These are phyloP conservation scores for Amphipoea oculea DNA, from an alignment of 2,888 invertebrate species.

Conservation along the genomic window DNA sequence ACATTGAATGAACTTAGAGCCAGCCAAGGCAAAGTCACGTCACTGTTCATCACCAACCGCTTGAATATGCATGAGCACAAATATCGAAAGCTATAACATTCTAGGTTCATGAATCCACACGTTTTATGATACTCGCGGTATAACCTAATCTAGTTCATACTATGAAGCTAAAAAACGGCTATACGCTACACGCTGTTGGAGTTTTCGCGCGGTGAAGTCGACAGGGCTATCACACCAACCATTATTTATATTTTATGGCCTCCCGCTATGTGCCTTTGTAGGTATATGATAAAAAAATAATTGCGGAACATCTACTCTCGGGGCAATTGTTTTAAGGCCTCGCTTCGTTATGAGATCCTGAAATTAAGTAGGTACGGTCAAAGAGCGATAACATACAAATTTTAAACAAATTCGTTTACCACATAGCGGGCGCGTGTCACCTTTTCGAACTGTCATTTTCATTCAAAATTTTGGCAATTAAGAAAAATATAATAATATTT, in stretches of 20 bases:
- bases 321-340: constrained; percentile 45
- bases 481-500: background rate
- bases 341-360: constrained; percentile 23
- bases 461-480: background rate
- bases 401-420: background rate
- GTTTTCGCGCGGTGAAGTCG: constrained; percentile 53
- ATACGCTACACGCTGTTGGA: constrained; percentile 23
- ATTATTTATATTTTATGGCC: constrained; percentile 62
- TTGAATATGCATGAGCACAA: constrained; percentile 6
- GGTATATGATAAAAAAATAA: constrained; percentile 55
- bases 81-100: background rate
- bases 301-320: constrained; percentile 39
- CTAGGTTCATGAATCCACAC: background rate
- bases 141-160: constrained; percentile 35
- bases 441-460: background rate
- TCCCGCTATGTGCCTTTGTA: constrained; percentile 42
- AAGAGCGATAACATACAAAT: background rate
- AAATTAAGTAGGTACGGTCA: background rate
- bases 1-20: too few species aligned
- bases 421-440: background rate
- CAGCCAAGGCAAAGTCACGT: background rate
- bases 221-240: constrained; percentile 58
- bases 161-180: constrained; percentile 26
- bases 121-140: constrained; percentile 7
- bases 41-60: background rate